Base-by-base conservation (phyloP, 2,888 invertebrate species). In the Eupithecia centaureata region DNA sequence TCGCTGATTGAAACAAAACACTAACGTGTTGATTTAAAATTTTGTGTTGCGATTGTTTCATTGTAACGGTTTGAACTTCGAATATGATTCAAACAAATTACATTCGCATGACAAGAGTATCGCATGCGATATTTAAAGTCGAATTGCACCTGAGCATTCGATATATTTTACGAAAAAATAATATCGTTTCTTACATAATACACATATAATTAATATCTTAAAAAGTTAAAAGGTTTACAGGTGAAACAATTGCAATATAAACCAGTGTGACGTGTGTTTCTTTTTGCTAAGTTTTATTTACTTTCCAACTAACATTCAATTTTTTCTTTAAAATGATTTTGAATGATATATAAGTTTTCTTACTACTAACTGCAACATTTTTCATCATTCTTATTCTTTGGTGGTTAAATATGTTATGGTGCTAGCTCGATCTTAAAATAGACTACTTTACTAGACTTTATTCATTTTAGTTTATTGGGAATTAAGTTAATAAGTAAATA, bases 401-500 rank as follows among this genome's bases (percentile, higher is more conserved):
- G 86, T 87, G 88, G 89, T 84, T 84, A 88, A 87, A 83, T 84
- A 82, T n/a, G n/a, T n/a, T n/a, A n/a, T 81, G 92, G 91, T 91
- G 91, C 92, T 92, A 91, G 83, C 80, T 82, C 80, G 76, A 77
- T 69, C 76, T 60, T 63, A 35, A 63, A 58, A 15, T 68, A 73
- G 67, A 38, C 52, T 68, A 61, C 74, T 77, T n/a, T 77, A 77
- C 73, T 74, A 52, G 15, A 27, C 25, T 28, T 77, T 76, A 74
- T 74, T 61, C 27, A 61, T 28, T 10, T 60, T 73, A 71, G 64
- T 80, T 79, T 81, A 77, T 76, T 80, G 83, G 85, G 85, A 80
- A 82, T 77, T 75, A 82, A 85, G 25, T 52, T 2, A 28, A 56
- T 56, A 28, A 56, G n/a, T 27, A 56, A 25, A 56, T 56, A 54